Conservation (phyloP, 2,797 vertebrate genomes). For the Labeo calbasu region DNA sequence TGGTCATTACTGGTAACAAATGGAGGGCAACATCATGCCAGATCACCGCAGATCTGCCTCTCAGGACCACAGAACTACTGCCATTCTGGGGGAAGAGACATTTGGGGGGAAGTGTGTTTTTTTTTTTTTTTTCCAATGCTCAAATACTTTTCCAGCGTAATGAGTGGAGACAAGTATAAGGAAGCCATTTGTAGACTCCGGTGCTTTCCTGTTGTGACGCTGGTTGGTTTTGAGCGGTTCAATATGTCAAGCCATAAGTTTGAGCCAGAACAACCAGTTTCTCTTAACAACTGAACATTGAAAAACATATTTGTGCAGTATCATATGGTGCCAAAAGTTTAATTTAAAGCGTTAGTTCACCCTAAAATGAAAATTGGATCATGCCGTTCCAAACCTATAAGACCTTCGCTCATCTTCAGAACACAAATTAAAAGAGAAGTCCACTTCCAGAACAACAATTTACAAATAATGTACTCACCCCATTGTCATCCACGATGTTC, state of each 20-base stretch:
- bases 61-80: conserved; percentile 63
- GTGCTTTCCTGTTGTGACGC: neutral
- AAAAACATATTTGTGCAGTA: neutral
- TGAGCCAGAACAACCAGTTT: neutral
- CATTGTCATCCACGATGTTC: too few species aligned
- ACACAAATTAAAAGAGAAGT: too few species aligned
- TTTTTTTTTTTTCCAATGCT: neutral
- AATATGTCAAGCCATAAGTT: neutral
- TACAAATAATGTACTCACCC: too few species aligned
- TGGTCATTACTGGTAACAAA: conserved; percentile 54
- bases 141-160: neutral
- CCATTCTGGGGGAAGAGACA: conserved; percentile 56
- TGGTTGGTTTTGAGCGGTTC: neutral
- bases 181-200: neutral
- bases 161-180: neutral
- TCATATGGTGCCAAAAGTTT: neutral
- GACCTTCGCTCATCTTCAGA: too few species aligned
- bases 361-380: too few species aligned
- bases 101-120: neutral
- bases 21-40: conserved; percentile 49
- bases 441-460: too few species aligned
- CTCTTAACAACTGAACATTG: neutral
- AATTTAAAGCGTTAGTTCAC: too few species aligned
- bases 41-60: conserved; percentile 33
- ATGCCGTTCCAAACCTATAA: too few species aligned